phyloP scores from a whole-genome alignment of 2,797 vertebrate species.

The Pampus argenteus region DNA sequence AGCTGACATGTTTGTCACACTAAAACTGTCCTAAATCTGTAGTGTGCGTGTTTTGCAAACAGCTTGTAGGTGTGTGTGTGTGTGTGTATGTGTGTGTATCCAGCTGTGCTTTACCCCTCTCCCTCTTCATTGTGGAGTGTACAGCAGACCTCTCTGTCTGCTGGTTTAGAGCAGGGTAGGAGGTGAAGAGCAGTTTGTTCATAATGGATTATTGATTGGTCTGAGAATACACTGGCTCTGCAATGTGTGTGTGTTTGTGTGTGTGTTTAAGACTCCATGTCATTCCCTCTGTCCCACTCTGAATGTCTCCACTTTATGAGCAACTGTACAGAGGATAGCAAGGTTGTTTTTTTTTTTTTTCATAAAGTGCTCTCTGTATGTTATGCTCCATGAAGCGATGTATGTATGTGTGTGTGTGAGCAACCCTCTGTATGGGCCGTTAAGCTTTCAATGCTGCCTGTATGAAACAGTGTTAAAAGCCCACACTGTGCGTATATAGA shows the following conservation, averaged over 20 bases:
- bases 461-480: conserved; percentile 79
- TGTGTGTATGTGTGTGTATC: conserved; percentile 44
- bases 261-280: conserved; percentile 60
- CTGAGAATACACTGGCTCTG: conserved; percentile 86
- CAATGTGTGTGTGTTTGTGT: conserved; percentile 74
- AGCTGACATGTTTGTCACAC: conserved; percentile 38
- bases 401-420: conserved; percentile 47
- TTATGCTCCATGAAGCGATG: conserved; percentile 46
- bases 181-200: conserved; percentile 89
- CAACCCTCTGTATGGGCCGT: conserved; percentile 60
- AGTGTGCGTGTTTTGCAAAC: conserved; percentile 36
- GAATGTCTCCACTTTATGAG: conserved; percentile 77
- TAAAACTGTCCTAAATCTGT: conserved; percentile 39
- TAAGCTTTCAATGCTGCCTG: conserved; percentile 78
- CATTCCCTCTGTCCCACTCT: conserved; percentile 66
- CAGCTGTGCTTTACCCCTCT: conserved; percentile 61
- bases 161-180: conserved; percentile 72
- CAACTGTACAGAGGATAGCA: conserved; percentile 65
- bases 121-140: conserved; percentile 54
- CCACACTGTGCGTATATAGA: conserved; percentile 72
- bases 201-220: conserved; percentile 98
- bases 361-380: conserved; percentile 70
- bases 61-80: conserved; percentile 36
- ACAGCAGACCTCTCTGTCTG: conserved; percentile 86
- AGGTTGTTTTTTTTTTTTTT: too few relatives aligned